These are phyloP conservation scores for Calidris pugnax DNA, from an alignment of 2,113 vertebrate genomes.

Conservation along the genomic window DNA sequence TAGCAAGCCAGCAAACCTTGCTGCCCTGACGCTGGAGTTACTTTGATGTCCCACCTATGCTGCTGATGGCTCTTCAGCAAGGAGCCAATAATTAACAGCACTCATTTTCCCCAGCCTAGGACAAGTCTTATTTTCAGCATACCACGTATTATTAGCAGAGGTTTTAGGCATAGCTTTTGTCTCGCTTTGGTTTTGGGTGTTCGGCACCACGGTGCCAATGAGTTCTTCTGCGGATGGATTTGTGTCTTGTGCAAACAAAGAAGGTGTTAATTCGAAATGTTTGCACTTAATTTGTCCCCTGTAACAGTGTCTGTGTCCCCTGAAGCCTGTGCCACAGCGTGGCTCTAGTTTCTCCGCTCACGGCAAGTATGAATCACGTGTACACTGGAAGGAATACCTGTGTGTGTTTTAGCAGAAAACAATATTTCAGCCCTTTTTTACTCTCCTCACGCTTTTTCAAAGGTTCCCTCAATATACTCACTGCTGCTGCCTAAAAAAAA, in stretches of 20 bases:
- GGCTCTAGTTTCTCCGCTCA: background rate
- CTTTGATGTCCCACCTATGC: background rate
- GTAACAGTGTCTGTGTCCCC: background rate
- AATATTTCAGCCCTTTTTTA: background rate
- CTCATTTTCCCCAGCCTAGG: background rate
- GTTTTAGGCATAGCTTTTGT: background rate
- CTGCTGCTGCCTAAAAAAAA: background rate
- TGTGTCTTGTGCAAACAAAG: background rate
- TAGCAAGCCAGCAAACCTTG: background rate
- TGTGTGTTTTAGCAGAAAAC: background rate
- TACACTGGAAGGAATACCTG: background rate
- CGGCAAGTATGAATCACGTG: background rate
- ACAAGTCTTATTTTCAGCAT: background rate
- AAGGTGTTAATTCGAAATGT: background rate
- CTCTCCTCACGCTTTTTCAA: background rate
- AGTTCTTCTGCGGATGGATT: background rate
- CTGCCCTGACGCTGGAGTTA: background rate
- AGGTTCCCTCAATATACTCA: background rate
- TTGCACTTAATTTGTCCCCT: background rate
- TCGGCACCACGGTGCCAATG: background rate
- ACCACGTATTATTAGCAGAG: background rate
- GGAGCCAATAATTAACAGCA: background rate
- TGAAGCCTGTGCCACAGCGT: background rate
- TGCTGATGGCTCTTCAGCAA: background rate
- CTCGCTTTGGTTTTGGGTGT: background rate